Conservation (phyloP, 2,113 vertebrate species). For the Phaethon lepturus region DNA sequence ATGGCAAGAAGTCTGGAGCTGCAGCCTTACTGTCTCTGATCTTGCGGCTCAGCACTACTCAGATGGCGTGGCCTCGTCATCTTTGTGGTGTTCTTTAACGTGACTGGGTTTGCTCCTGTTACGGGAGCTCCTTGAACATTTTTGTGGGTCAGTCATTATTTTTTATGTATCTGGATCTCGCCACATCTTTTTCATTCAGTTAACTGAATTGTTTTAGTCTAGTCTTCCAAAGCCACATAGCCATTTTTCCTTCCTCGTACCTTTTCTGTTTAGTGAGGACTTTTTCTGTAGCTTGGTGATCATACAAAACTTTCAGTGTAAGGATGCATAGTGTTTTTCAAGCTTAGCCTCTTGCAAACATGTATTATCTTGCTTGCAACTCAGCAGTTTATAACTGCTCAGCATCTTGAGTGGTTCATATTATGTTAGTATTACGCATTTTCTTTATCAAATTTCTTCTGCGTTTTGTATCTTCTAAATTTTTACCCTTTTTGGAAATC, state of each 20-base stretch:
- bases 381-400: neutral
- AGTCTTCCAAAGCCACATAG: neutral
- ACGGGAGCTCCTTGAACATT: neutral
- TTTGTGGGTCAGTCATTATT: neutral
- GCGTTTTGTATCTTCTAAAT: neutral
- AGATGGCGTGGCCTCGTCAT: neutral
- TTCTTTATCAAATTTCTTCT: neutral
- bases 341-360: neutral
- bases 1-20: neutral
- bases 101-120: neutral
- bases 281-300: neutral
- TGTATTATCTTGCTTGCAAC: neutral
- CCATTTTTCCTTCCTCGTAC: neutral
- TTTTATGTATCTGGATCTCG: neutral
- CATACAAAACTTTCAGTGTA: neutral
- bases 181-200: neutral
- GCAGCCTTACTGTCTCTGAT: neutral
- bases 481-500: neutral
- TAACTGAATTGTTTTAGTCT: neutral
- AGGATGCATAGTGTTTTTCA: neutral
- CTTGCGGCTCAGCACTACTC: neutral
- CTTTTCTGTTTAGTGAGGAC: neutral
- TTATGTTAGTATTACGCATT: neutral
- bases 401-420: neutral
- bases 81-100: neutral